phyloP scores from a whole-genome alignment of 2,888 invertebrate genomes.

The Tineola bisselliella region DNA sequence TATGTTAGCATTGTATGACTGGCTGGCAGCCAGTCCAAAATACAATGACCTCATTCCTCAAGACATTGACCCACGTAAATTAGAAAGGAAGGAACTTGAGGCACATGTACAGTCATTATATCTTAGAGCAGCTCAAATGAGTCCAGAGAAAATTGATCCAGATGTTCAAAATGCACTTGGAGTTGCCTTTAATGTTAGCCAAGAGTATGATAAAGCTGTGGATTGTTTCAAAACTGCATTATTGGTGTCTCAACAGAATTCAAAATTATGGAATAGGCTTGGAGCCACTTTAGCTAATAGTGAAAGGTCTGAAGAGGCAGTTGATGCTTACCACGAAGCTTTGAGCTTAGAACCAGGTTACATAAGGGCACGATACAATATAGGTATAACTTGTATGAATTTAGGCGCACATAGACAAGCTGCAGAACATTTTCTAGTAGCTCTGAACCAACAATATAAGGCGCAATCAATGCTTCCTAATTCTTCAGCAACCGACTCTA shows the following conservation, averaged over 20 bases:
- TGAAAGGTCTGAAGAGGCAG: conserved; percentile 93
- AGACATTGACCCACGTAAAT: conserved; percentile 48
- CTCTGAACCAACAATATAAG: conserved; percentile 89
- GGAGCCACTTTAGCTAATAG: conserved; percentile 98
- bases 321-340: conserved; percentile 94
- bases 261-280: conserved; percentile 94
- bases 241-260: conserved; percentile 81
- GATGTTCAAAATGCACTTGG: conserved; percentile 95
- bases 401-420: conserved; percentile 94
- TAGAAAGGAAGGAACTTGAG: conserved; percentile 57
- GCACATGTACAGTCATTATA: conserved; percentile 79
- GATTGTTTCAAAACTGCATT: conserved; percentile 95
- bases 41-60: conserved; percentile 77
- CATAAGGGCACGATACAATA: conserved; percentile 95
- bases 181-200: conserved; percentile 92
- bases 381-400: conserved; percentile 98
- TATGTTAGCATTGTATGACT: conserved; percentile 79
- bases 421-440: conserved; percentile 93
- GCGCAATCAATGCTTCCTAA: conserved; percentile 47
- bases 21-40: conserved; percentile 82
- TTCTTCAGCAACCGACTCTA: conserved; percentile 59
- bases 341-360: conserved; percentile 93
- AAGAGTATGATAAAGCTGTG: conserved; percentile 94
- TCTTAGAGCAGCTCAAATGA: conserved; percentile 80
- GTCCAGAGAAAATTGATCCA: conserved; percentile 80